phyloP scores from a whole-genome alignment of 2,888 invertebrate species.

The Odontocolon sp. region DNA sequence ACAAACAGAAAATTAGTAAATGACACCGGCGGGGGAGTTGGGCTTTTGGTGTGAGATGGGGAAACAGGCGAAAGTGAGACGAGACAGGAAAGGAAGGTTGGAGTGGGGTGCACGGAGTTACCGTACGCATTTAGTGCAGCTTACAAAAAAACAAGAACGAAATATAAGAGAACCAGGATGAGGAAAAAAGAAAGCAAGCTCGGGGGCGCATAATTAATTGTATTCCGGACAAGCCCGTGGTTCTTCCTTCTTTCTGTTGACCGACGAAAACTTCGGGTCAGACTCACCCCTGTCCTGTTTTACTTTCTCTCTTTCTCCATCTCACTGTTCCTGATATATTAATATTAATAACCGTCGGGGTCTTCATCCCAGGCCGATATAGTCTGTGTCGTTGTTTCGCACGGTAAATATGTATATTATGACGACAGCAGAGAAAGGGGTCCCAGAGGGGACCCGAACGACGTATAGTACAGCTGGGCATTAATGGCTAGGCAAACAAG shows the following conservation, averaged over 20 bases:
- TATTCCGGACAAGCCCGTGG: constrained; percentile 56
- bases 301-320: background rate
- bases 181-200: constrained; percentile 31
- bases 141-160: constrained; percentile 19
- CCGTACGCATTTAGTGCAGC: background rate
- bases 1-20: constrained; percentile 49
- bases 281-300: constrained; percentile 38
- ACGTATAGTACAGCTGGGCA: constrained; percentile 44
- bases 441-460: background rate
- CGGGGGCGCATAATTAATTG: constrained; percentile 69
- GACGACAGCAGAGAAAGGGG: constrained; percentile 9
- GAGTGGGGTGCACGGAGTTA: constrained; percentile 27
- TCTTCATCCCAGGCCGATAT: constrained; percentile 25
- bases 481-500: constrained; percentile 69
- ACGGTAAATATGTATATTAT: constrained; percentile 56
- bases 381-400: constrained; percentile 58
- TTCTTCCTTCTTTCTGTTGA: constrained; percentile 47
- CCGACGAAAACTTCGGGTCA: constrained; percentile 49
- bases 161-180: constrained; percentile 20
- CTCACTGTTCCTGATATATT: constrained; percentile 26
- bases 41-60: constrained; percentile 28
- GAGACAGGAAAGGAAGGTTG: constrained; percentile 7
- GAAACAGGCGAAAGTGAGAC: constrained; percentile 54
- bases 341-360: constrained; percentile 68
- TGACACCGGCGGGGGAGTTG: background rate